Conservation (phyloP, 2,113 vertebrate species). For the Phalacrocorax brasilianus region DNA sequence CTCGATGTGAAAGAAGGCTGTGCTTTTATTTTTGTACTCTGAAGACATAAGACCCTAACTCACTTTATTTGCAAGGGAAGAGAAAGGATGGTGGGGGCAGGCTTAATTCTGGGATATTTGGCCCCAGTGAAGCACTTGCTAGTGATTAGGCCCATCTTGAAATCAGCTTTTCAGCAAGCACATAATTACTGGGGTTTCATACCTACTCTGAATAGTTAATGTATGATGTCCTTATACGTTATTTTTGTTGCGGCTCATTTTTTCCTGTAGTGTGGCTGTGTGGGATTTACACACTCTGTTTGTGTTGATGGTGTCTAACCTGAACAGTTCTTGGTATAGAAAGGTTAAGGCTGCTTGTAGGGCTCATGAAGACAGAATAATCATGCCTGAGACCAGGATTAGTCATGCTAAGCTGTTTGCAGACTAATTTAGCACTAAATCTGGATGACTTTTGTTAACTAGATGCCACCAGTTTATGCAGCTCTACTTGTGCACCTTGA, state of each 20-base stretch:
- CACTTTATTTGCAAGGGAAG: background rate
- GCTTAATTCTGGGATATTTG: background rate
- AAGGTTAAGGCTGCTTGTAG: background rate
- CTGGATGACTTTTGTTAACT: background rate
- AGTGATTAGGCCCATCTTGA: background rate
- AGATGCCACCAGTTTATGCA: background rate
- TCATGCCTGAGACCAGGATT: background rate
- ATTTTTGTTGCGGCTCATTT: constrained; percentile 3
- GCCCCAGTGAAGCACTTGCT: background rate
- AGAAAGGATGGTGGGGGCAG: background rate
- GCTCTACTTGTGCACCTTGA: background rate
- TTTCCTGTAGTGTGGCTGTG: background rate
- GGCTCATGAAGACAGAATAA: background rate
- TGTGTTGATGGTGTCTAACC: background rate
- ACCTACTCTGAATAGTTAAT: background rate
- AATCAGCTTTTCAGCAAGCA: background rate
- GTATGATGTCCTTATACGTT: background rate
- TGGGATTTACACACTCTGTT: background rate
- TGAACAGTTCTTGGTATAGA: background rate
- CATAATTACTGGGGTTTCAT: background rate
- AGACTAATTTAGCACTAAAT: background rate
- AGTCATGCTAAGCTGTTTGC: background rate
- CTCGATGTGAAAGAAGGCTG: background rate
- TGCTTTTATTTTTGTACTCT: background rate
- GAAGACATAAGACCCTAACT: background rate